Evolutionary conservation across 2,797 vertebrate species (phyloP), one percentile per base, ranked within the genome.

Genomic region (Austrolebias charrua): DNA sequence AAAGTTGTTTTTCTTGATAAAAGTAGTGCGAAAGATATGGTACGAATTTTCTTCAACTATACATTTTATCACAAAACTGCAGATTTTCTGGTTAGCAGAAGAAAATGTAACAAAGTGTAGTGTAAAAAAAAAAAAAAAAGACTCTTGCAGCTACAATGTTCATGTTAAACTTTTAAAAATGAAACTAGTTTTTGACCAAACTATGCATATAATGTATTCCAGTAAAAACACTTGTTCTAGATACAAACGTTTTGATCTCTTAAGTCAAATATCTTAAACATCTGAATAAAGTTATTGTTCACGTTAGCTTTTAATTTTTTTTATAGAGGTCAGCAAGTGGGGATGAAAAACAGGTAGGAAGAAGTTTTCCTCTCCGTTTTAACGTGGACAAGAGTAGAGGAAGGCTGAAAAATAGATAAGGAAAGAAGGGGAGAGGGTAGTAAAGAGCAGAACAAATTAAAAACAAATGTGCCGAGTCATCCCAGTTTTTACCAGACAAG

Each of bases 21-120:
- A 92, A 91, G 89, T 88, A 87, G 85, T 91, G 88, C 90, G 84
- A 92, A 91, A 91, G 84, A 81, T 83, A 82, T 85, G 79, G 72
- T 85, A 87, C 86, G 88, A 90, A 68, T 31, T 69, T 75, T 20
- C 20, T 57, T 75, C 80, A 83, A 89, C 81, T 89, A 89, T 84
- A 88, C 88, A 91, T 88, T n/a, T 24, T 79, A 88, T 88, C 86
- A 88, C 84, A 86, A 85, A 71, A 86, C 83, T 82, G 75, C 84
- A 89, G 82, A 83, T 71, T 85, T 79, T 86, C 85, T 86, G 76
- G 81, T 82, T 87, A 81, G 64, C 75, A 71, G 81, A 85, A 81
- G 70, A 83, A 83, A 84, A 85, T 82, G 69, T 66, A 71, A 69
- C 50, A 63, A 40, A 55, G 24, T 74, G 83, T 80, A 69, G 79